phyloP scores from a whole-genome alignment of 2,888 invertebrate genomes.

The Drosophila stalkeri region DNA sequence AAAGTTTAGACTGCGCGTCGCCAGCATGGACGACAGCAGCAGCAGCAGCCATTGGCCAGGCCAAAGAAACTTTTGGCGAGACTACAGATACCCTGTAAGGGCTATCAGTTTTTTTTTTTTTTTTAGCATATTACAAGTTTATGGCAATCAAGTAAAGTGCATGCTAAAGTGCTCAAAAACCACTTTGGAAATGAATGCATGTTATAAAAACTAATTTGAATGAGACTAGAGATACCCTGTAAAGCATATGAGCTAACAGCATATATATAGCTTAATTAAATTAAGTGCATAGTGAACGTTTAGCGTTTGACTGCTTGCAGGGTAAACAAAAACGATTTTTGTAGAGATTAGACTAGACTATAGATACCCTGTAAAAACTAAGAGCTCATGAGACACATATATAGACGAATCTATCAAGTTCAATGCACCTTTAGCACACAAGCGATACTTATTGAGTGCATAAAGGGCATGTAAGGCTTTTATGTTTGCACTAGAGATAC shows the following conservation, averaged over 20 bases:
- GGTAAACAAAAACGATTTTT: too few relatives aligned
- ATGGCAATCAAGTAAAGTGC: background rate
- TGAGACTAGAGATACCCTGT: background rate
- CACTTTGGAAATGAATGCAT: too few relatives aligned
- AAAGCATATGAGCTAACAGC: too few relatives aligned
- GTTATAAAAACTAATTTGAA: too few relatives aligned
- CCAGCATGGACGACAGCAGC: constrained; percentile 10
- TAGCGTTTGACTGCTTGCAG: too few relatives aligned
- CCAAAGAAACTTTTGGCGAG: background rate
- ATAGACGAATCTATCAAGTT: background rate
- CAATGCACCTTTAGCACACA: background rate
- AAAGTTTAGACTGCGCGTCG: constrained; percentile 68
- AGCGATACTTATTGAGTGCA: background rate
- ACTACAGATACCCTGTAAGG: constrained; percentile 5
- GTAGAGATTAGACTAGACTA: background rate
- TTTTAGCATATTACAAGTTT: background rate
- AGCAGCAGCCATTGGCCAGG: constrained; percentile 3
- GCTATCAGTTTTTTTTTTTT: background rate
- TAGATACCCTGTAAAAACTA: background rate
- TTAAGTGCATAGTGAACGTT: too few relatives aligned
- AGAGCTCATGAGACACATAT: background rate
- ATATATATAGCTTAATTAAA: too few relatives aligned
- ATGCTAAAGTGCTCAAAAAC: background rate
- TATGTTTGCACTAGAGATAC: background rate
- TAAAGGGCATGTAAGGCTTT: background rate